Evolutionary conservation across 2,797 vertebrate species (phyloP), one percentile per base, ranked within the genome.

Genomic region (Tinamus major): DNA sequence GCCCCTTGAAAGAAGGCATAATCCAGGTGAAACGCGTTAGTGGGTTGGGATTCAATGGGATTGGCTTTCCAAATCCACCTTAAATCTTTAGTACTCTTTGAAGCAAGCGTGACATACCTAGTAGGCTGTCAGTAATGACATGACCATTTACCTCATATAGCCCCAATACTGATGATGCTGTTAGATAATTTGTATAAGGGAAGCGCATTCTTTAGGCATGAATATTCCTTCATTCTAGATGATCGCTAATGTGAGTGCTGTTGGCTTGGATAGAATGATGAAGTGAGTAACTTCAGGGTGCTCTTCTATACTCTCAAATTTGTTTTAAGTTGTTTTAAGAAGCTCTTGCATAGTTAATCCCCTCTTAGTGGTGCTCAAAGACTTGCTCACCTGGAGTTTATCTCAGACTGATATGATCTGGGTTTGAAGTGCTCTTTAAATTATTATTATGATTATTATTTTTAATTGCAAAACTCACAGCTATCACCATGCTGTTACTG

Each of bases 241-340:
- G 62, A 35, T 70, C 0, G 0, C 21, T 62, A 68, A 14, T 35
- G 13, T 85, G 2, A 29, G 19, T 86, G 8, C 23, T 46, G 72
- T 63, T 76, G 56, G 26, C 42, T 55, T 77, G 56, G 70, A 37
- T 39, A 74, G 39, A 9, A 35, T 27, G 29, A 17, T 67, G 23
- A 67, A 67, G 23, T 0, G 0, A 65, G 21, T 63, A 80, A 65
- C 26, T 58, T 76, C 55, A 53, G 55, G 71, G 13, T 31, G 24
- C 23, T 19, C 3, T 75, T 80, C 35, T 33, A 44, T 2, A 1
- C 71, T 58, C 44, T 46, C 20, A 23, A 17, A 64, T 88, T 88
- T 81, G 17, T 74, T 41, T 31, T 71, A 91, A 64, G 35, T 53
- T 59, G 49, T 26, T 69, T 72, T 55, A 46, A 79, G 71, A 76